These are phyloP conservation scores for Haemorhous mexicanus DNA, from an alignment of 2,113 vertebrate genomes.

Conservation along the genomic window DNA sequence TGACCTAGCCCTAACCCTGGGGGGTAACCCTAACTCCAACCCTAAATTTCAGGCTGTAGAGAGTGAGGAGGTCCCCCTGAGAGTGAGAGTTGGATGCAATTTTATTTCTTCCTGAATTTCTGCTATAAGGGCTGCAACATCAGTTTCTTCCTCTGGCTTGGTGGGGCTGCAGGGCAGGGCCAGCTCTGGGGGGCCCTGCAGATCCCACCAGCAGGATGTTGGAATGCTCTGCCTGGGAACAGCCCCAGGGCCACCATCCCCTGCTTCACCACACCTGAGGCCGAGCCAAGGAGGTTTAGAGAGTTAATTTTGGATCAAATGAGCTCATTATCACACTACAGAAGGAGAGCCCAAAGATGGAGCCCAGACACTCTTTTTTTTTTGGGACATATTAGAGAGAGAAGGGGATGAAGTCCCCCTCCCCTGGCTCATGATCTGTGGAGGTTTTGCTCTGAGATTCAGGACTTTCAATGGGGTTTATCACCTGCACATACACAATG, in stretches of 20 bases:
- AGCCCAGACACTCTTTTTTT: neutral
- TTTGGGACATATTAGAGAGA: accelerated
- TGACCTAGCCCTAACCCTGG: neutral
- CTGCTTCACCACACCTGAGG: neutral
- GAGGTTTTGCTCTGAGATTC: neutral
- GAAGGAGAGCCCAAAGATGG: neutral
- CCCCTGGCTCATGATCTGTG: neutral
- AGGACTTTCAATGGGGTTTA: neutral
- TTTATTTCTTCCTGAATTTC: neutral
- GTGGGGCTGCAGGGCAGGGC: neutral
- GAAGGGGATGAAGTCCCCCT: neutral
- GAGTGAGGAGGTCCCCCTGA: neutral
- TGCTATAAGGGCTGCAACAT: accelerated
- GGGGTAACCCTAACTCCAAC: neutral
- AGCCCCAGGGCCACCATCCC: neutral
- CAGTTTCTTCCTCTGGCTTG: neutral
- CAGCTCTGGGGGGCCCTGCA: neutral
- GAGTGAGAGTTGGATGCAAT: neutral
- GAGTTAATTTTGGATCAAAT: neutral
- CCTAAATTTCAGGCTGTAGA: neutral
- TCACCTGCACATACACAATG: too few relatives aligned
- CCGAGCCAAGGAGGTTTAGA: neutral
- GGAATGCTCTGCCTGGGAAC: neutral
- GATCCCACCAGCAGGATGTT: neutral
- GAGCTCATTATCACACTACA: neutral